Percentiles rank a stretch among this genome's conserved stretches.
phyloP scores from a whole-genome alignment of 2,888 invertebrate genomes.

The Lottia gigantea region DNA sequence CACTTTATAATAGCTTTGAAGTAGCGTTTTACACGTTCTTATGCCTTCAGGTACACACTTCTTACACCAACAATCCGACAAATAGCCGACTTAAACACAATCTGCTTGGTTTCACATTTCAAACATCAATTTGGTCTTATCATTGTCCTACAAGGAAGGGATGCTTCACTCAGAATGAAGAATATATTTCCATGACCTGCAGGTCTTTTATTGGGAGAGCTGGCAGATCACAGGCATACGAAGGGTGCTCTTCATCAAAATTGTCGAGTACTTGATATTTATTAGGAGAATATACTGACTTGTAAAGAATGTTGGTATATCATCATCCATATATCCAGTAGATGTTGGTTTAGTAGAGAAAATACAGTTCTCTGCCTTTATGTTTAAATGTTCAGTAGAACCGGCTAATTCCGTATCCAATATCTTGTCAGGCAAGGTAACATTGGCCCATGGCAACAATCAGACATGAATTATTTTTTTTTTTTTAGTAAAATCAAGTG shows the following conservation, averaged over 20 bases:
- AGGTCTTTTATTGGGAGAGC: neutral
- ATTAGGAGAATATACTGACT: too few species aligned
- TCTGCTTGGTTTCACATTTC: neutral
- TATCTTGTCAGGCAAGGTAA: too few species aligned
- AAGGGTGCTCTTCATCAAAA: neutral
- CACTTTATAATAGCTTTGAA: slow-evolving; percentile 7
- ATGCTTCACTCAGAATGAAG: neutral
- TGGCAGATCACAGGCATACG: neutral
- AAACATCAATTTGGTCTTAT: neutral
- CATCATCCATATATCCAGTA: too few species aligned
- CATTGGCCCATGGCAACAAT: too few species aligned
- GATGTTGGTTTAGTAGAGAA: too few species aligned
- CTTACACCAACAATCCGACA: neutral
- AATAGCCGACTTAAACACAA: neutral
- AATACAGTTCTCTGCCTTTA: too few species aligned
- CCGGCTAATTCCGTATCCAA: too few species aligned
- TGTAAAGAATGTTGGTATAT: too few species aligned
- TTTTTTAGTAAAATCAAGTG: too few species aligned
- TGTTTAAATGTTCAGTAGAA: too few species aligned
- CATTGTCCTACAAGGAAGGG: neutral
- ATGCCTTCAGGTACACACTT: neutral
- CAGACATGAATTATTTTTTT: too few species aligned
- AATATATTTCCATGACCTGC: neutral
- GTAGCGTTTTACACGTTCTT: slow-evolving; percentile 10
- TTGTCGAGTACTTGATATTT: too few species aligned